Percentiles rank a stretch among this genome's conserved stretches.
These are phyloP conservation scores for Erebia ligea DNA, from an alignment of 2,888 invertebrate genomes.

Conservation along the genomic window DNA sequence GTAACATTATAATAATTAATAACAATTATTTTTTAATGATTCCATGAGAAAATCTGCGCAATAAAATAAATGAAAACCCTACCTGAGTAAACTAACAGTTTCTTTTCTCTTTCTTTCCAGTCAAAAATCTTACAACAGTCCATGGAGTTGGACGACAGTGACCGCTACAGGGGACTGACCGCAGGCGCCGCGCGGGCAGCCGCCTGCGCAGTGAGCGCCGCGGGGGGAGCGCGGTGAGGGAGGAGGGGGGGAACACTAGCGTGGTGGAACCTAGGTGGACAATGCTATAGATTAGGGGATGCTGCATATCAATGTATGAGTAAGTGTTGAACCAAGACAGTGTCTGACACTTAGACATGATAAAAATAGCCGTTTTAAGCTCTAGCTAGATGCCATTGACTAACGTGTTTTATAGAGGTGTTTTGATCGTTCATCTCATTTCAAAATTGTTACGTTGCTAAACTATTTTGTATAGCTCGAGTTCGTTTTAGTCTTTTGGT, in stretches of 20 bases:
- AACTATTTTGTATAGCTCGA: not conserved
- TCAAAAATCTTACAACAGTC: constrained; percentile 84
- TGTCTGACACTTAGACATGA: not conserved
- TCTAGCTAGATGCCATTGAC: no score
- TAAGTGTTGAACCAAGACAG: not conserved
- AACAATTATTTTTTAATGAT: not conserved
- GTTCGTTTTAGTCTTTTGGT: not conserved
- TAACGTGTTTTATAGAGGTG: no score
- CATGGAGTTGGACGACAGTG: constrained; percentile 86
- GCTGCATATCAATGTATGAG: not conserved
- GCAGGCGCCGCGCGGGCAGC: constrained; percentile 80
- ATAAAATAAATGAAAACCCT: not conserved
- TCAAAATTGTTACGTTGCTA: not conserved
- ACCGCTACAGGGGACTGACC: constrained; percentile 87
- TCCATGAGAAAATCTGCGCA: not conserved
- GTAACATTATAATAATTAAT: not conserved
- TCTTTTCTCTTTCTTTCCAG: constrained; percentile 64
- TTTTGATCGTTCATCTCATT: no score
- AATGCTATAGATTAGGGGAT: constrained; percentile 5
- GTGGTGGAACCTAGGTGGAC: not conserved
- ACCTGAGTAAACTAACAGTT: constrained; percentile 26
- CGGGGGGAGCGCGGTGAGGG: constrained; percentile 47
- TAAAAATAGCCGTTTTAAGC: no score
- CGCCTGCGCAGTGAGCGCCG: constrained; percentile 67
- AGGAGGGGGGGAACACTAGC: constrained; percentile 4